Base-by-base conservation (phyloP, 2,797 vertebrate genomes). In the Zenarchopterus dispar region DNA sequence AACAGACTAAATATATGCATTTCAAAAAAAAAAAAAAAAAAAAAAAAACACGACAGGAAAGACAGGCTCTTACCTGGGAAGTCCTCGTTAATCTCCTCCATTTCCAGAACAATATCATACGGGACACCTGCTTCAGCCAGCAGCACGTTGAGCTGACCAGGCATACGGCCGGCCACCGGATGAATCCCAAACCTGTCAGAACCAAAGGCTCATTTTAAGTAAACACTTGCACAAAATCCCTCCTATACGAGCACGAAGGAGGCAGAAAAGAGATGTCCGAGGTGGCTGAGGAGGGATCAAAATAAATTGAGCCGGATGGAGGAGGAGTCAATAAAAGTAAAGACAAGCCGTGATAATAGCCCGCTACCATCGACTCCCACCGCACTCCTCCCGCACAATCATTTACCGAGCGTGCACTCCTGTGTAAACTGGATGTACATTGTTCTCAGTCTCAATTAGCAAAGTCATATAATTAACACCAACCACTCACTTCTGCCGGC, bases 61-160 rank as follows among this genome's bases (percentile, higher is more conserved):
- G 7, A 39, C n/a, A 13, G 28, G 2, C 3, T 41, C 70, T 85
- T 84, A 95, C 94, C 92, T 39, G 90, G 66, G 84, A 95, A 95
- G 86, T 94, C 93, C 21, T 94, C 89, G 21, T 95, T 95, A 39
- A 95, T 93, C 81, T 95, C 93, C 0, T 95, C 94, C 94, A 94
- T 95, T 76, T 95, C 93, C 78, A 95, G 73, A 45, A 95, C 94
- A 16, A 95, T 81, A 6, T 94, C 93, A 4, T 94, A 95, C 0
- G 93, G 94, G 67, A 96, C 93, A 45, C 93, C 93, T 8, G 94
- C 93, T 78, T 95, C 93, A 33, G 94, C 93, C 81, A 95, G 16
- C 10, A 95, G 92, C 65, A 95, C 93, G 2, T 94, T 95, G 57
- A 94, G 89, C 83, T 95, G 93, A 26, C 93, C 93, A 1, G 93